Percentiles rank a stretch among this genome's conserved stretches.
These are phyloP conservation scores for Caenorhabditis sp. DNA, from an alignment of 2,888 invertebrate species.

Conservation along the genomic window DNA sequence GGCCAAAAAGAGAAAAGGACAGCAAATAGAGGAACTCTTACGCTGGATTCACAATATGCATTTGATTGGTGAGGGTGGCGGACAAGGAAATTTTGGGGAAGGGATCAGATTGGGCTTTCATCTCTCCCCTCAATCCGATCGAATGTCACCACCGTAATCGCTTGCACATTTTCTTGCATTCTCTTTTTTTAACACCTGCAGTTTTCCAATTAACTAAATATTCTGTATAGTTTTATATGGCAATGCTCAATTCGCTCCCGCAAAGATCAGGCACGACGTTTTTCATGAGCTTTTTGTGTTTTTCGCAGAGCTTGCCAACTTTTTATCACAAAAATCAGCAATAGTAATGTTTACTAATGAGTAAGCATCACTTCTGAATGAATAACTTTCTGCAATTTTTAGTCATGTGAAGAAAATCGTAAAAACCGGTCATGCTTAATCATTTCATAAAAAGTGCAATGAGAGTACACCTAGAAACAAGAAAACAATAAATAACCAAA, in stretches of 20 bases:
- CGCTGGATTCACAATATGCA: constrained; percentile 16
- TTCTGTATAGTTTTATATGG: too few species aligned
- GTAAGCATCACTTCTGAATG: constrained; percentile 22
- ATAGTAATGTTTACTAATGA: constrained; percentile 30
- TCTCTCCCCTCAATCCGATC: neutral
- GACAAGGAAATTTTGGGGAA: constrained; percentile 27
- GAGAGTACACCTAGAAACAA: constrained; percentile 10
- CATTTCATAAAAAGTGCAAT: constrained; percentile 23
- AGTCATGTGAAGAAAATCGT: constrained; percentile 39
- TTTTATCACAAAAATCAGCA: constrained; percentile 4
- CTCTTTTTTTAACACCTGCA: neutral
- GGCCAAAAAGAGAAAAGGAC: constrained; percentile 31
- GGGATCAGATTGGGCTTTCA: neutral
- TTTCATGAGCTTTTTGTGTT: neutral
- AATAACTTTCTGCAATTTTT: constrained; percentile 31
- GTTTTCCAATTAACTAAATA: too few species aligned
- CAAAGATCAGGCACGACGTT: constrained; percentile 14
- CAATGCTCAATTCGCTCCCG: neutral
- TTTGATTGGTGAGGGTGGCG: constrained; percentile 36
- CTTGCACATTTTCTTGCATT: neutral
- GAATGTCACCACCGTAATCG: neutral
- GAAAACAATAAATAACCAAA: constrained; percentile 30
- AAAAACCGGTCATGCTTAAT: constrained; percentile 16
- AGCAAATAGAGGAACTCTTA: too few species aligned
- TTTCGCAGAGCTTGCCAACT: neutral